Base-by-base conservation (phyloP, 2,113 vertebrate genomes). In the Nycticebus coucang region DNA sequence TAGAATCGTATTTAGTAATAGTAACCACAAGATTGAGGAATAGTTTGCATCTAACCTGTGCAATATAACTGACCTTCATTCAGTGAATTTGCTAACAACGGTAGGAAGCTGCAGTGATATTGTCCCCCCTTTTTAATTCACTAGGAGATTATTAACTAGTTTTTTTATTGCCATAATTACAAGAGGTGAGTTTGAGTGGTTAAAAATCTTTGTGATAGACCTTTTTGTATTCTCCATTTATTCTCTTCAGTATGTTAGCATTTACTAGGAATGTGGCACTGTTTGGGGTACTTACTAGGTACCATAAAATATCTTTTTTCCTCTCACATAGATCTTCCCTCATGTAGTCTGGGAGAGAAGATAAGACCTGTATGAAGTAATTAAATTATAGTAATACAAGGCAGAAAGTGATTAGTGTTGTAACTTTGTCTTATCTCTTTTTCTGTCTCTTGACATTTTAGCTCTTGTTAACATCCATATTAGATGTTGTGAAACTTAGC, bases 371-470 rank as follows among this genome's bases (percentile, higher is more conserved):
- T 75, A 64, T 64, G 89, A 79, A 95, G 71, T 95, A 96, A 97
- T 97, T 96, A 96, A 91, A 93, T 95, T 95, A 87, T 0, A 0
- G 26, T 64, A 93, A 87, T 82, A 75, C 37, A 64, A 62, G 87
- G 55, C 77, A 68, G 86, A 62, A 87, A 72, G 64, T 96, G 86
- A 95, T 97, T 96, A 95, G 89, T 91, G 62, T n/a, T 96, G 2
- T 91, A 89, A 62, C 83, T 84, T 89, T 80, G 92, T 53, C 75
- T 96, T 95, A 92, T 95, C 94, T 97, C 89, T 82, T 90, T 35
- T 92, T 69, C 86, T 88, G 88, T 95, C 89, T 92, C 79, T 86
- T 84, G 93, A 92, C 92, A 92, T 96, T 96, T 97, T 94, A 93
- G 69, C 66, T 94, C 89, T 94, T 92, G 71, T 96, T 97, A 95